Conservation (phyloP, 2,113 vertebrate species). For the Charina bottae region DNA sequence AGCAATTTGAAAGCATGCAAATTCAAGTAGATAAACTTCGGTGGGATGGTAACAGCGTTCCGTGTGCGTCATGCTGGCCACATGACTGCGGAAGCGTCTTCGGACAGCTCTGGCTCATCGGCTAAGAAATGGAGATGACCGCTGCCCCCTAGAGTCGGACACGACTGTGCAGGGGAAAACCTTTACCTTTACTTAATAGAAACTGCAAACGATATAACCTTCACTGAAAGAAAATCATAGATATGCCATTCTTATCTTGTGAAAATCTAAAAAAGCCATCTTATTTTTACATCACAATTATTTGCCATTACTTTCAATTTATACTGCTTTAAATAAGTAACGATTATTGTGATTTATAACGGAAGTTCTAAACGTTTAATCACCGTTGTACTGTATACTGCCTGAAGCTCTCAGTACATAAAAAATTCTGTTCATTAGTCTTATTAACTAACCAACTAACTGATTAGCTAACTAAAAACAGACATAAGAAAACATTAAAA, state of each 20-base stretch:
- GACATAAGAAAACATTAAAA: neutral
- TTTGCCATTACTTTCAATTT: neutral
- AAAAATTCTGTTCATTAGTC: neutral
- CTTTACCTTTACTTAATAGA: too few species aligned
- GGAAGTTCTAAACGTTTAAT: constrained; percentile 1
- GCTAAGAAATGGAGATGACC: too few species aligned
- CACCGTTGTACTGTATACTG: neutral
- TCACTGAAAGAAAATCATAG: neutral
- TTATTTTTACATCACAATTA: neutral
- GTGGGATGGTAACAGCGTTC: too few species aligned
- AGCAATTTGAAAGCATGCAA: too few species aligned
- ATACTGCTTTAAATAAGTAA: neutral
- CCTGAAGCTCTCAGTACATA: neutral
- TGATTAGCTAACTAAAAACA: neutral
- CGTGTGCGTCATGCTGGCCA: too few species aligned
- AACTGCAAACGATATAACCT: neutral
- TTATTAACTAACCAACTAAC: neutral
- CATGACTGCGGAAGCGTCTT: too few species aligned
- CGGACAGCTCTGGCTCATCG: too few species aligned
- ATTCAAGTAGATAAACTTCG: too few species aligned
- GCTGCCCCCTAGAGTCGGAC: too few species aligned
- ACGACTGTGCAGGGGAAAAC: too few species aligned
- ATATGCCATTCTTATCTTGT: neutral
- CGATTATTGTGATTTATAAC: constrained; percentile 14
- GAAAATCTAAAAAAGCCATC: neutral